Percentiles rank a stretch among this genome's conserved stretches.
Conservation (phyloP, 2,113 vertebrate species). For the Aleadryas rufinucha region DNA sequence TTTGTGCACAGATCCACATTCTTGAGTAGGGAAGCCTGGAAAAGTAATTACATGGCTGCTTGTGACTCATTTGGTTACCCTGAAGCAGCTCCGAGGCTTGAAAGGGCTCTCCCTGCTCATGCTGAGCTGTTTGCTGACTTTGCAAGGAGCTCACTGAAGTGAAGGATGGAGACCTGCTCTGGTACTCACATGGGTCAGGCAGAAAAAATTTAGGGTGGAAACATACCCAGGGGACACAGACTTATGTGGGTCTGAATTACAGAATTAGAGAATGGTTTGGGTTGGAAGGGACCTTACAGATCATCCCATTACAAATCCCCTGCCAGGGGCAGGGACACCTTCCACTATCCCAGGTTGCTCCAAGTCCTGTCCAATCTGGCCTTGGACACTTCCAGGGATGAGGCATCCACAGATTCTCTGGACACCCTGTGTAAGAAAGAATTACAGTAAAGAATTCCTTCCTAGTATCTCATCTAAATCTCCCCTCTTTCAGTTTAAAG, state of each 20-base stretch:
- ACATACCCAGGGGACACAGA: background rate
- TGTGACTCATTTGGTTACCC: conserved; percentile 3
- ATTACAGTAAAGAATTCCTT: background rate
- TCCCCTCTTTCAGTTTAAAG: background rate
- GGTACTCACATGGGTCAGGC: accelerated
- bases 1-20: background rate
- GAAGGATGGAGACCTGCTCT: accelerated
- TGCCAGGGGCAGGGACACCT: background rate
- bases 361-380: accelerated
- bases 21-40: background rate
- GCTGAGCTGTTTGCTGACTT: conserved; percentile 18
- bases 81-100: background rate
- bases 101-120: background rate
- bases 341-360: background rate
- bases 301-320: accelerated
- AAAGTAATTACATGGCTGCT: background rate
- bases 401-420: background rate
- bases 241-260: background rate
- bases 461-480: background rate
- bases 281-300: background rate
- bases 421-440: too few relatives aligned
- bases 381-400: background rate
- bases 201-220: background rate
- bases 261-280: background rate
- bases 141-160: background rate